A percentile compares a stretch with the other conserved stretches of the same genome.
These are phyloP conservation scores for Acromyrmex charruanus DNA, from an alignment of 1,140 invertebrate genomes.

Conservation along the genomic window DNA sequence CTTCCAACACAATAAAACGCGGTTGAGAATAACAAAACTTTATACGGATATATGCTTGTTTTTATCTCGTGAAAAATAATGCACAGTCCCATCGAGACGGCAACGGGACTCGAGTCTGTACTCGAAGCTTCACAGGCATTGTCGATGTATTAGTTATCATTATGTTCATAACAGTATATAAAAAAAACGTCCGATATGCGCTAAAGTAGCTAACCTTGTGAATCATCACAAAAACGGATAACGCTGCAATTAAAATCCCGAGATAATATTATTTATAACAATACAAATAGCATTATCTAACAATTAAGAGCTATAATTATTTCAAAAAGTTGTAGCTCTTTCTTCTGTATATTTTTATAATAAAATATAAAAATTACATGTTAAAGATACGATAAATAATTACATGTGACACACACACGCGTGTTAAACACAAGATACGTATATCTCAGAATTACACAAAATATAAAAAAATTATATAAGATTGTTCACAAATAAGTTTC, in stretches of 20 bases:
- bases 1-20: slow-evolving; percentile 36
- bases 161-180: not conserved
- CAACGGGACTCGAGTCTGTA: not conserved
- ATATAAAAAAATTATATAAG: not conserved
- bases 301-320: not conserved
- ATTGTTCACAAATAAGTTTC: not conserved
- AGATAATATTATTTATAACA: not conserved
- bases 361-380: not conserved
- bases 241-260: not conserved
- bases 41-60: slow-evolving; percentile 23
- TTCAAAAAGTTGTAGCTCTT: not conserved
- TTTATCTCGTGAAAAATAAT: slow-evolving; percentile 32
- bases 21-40: slow-evolving; percentile 4
- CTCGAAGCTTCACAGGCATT: not conserved
- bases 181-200: not conserved
- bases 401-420: not conserved
- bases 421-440: not conserved
- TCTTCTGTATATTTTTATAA: not conserved
- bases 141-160: slow-evolving; percentile 14
- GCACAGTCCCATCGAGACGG: not conserved
- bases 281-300: not conserved
- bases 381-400: not conserved
- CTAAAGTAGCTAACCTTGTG: not conserved
- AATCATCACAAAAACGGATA: not conserved
- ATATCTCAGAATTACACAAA: not conserved